Percentiles rank a stretch among this genome's conserved stretches.
Evolutionary conservation across 1,140 invertebrate species (phyloP).

Genomic region (Caligus rogercresseyi): DNA sequence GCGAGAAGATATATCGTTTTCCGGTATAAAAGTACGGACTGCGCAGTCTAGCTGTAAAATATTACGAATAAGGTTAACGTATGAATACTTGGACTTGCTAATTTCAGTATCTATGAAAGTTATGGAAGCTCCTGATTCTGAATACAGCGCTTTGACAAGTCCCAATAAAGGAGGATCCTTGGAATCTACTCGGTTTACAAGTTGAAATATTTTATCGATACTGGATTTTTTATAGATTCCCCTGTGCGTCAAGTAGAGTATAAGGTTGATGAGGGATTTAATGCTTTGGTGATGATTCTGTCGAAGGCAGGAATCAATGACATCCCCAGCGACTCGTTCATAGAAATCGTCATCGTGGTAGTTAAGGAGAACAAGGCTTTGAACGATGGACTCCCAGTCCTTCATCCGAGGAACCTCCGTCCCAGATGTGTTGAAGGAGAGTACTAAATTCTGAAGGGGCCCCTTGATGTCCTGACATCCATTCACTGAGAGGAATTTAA

Average conservation of each 20-base stretch:
- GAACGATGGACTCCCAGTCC: background rate
- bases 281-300: background rate
- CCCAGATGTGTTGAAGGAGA: background rate
- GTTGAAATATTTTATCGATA: background rate
- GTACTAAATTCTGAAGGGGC: background rate
- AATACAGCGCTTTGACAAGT: background rate
- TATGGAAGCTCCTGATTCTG: background rate
- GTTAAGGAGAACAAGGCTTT: background rate
- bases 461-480: background rate
- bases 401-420: background rate
- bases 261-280: background rate
- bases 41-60: background rate
- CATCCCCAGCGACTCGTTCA: background rate
- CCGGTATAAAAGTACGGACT: background rate
- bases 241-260: background rate
- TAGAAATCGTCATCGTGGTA: background rate
- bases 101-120: background rate
- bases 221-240: background rate
- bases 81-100: background rate
- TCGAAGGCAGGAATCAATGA: background rate
- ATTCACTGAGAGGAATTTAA: background rate
- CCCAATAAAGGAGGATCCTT: background rate
- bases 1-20: background rate
- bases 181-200: background rate
- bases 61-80: background rate